phyloP scores from a whole-genome alignment of 2,797 vertebrate genomes.

The Holocentrus rufus region DNA sequence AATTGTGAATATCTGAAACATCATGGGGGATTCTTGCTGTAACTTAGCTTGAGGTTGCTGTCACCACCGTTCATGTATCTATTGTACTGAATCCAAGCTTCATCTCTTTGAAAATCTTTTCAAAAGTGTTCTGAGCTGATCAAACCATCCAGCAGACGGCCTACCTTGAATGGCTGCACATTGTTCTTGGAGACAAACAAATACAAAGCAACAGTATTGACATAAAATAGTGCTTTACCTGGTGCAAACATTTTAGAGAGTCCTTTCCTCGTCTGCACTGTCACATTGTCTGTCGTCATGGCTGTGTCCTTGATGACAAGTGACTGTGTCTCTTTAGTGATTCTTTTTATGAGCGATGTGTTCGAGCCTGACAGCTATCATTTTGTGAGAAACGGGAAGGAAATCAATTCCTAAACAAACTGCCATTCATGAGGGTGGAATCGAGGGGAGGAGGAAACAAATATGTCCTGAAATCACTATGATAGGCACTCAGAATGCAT shows the following conservation, averaged over 20 bases:
- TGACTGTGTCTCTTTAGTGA: not conserved
- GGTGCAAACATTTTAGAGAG: too few relatives aligned
- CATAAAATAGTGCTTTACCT: too few relatives aligned
- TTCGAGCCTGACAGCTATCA: not conserved
- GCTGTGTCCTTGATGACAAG: not conserved
- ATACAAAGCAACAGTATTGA: not conserved
- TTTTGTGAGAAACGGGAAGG: not conserved
- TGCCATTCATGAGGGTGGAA: not conserved
- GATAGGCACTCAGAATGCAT: not conserved
- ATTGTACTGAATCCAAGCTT: too few relatives aligned
- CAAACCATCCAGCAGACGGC: too few relatives aligned
- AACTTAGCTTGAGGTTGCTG: too few relatives aligned
- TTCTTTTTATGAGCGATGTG: not conserved
- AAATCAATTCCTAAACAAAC: not conserved
- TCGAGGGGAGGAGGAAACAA: not conserved
- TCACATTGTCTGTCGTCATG: not conserved
- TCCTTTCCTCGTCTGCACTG: not conserved
- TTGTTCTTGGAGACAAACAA: not conserved
- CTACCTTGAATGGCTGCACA: not conserved
- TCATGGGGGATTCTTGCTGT: too few relatives aligned
- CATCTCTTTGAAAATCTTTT: too few relatives aligned
- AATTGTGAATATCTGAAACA: too few relatives aligned
- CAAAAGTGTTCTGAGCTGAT: too few relatives aligned
- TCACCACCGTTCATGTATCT: too few relatives aligned
- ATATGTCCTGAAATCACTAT: not conserved